A percentile compares a stretch with the other conserved stretches of the same genome.
These are phyloP conservation scores for Nilaparvata lugens DNA, from an alignment of 1,140 invertebrate genomes.

Conservation along the genomic window DNA sequence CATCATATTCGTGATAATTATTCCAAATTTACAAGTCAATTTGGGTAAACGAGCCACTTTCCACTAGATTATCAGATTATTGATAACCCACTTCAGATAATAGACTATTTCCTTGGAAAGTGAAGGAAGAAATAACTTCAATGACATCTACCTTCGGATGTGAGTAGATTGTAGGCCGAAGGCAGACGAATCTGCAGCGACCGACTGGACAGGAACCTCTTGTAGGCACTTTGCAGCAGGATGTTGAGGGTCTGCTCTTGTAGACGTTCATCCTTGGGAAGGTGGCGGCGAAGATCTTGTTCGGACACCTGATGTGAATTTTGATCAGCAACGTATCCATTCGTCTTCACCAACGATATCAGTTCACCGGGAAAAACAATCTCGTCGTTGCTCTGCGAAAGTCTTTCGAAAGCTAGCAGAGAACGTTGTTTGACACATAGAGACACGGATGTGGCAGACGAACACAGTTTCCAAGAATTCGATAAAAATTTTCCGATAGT, in stretches of 20 bases:
- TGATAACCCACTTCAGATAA: too few relatives aligned
- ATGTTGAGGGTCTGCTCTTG: slow-evolving; percentile 6
- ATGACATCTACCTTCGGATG: background rate
- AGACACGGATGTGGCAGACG: background rate
- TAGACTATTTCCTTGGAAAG: too few relatives aligned
- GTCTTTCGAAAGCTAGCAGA: slow-evolving; percentile 1
- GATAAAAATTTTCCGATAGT: background rate
- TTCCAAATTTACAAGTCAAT: too few relatives aligned
- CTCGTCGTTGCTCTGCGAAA: background rate
- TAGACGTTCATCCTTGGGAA: slow-evolving; percentile 2
- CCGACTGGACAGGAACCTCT: slow-evolving; percentile 6
- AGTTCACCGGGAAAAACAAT: slow-evolving; percentile 1
- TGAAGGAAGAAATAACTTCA: too few relatives aligned
- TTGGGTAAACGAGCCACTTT: too few relatives aligned
- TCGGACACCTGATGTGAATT: background rate
- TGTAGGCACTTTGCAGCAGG: background rate
- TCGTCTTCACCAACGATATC: slow-evolving; percentile 5
- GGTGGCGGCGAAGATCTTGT: background rate
- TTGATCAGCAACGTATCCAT: too few relatives aligned
- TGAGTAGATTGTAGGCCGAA: background rate
- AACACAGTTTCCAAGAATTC: background rate
- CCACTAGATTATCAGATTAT: too few relatives aligned
- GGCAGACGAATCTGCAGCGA: slow-evolving; percentile 7
- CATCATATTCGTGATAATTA: too few relatives aligned
- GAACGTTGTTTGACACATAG: slow-evolving; percentile 1